These are phyloP conservation scores for Glomeris maerens DNA, from an alignment of 1,140 invertebrate genomes.

Conservation along the genomic window DNA sequence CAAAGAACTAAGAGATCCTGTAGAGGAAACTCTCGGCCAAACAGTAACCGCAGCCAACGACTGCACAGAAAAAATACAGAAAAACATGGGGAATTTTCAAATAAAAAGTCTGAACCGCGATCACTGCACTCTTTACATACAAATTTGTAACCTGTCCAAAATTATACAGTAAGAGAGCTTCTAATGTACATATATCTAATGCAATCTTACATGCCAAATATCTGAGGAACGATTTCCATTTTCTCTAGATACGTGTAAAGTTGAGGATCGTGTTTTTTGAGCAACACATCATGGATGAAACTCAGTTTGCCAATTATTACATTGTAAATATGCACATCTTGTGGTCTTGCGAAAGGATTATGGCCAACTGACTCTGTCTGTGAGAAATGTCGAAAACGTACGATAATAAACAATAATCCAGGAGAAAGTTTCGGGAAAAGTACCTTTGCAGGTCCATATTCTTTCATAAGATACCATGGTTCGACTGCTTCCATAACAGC, in stretches of 20 bases:
- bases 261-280: constrained; percentile 47
- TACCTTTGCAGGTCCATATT: constrained; percentile 21
- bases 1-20: constrained; percentile 56
- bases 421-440: too few relatives aligned
- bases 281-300: constrained; percentile 48
- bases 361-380: too few relatives aligned
- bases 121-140: background rate
- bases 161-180: too few relatives aligned
- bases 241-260: constrained; percentile 48
- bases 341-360: constrained; percentile 24
- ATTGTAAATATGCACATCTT: constrained; percentile 34
- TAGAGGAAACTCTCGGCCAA: constrained; percentile 62
- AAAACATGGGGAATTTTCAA: constrained; percentile 3
- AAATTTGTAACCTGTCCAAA: background rate
- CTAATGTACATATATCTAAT: too few relatives aligned
- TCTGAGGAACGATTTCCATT: constrained; percentile 57
- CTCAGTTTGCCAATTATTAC: constrained; percentile 53
- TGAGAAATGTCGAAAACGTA: too few relatives aligned
- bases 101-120: background rate
- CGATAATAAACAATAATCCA: too few relatives aligned
- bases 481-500: constrained; percentile 56
- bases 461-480: constrained; percentile 49
- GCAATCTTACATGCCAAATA: constrained; percentile 61
- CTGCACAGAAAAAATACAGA: constrained; percentile 30
- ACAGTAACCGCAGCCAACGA: constrained; percentile 61